A percentile compares a stretch with the other conserved stretches of the same genome.
These are phyloP conservation scores for Folsomia manolachei DNA, from an alignment of 2,888 invertebrate species.

Conservation along the genomic window DNA sequence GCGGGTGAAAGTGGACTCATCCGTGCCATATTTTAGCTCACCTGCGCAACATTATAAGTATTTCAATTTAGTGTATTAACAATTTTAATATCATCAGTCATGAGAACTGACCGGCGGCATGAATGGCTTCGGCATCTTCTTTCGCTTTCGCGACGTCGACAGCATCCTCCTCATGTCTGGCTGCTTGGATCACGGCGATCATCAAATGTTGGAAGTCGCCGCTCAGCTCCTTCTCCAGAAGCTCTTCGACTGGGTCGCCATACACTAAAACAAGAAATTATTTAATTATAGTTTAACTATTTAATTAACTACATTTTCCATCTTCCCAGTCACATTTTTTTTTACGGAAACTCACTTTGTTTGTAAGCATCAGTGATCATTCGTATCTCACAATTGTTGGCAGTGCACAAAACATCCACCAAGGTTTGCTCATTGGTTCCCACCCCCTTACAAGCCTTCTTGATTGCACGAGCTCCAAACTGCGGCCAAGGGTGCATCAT, in stretches of 20 bases:
- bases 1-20: constrained; percentile 53
- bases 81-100: too few relatives aligned
- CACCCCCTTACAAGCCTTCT: constrained; percentile 55
- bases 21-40: constrained; percentile 53
- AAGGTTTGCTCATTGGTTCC: constrained; percentile 55
- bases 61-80: too few relatives aligned
- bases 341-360: constrained; percentile 50
- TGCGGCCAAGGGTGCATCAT: constrained; percentile 55
- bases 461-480: constrained; percentile 56
- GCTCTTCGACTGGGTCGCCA: constrained; percentile 54
- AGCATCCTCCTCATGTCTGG: constrained; percentile 46
- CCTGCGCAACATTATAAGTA: constrained; percentile 39
- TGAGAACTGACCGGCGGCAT: constrained; percentile 47
- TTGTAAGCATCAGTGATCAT: constrained; percentile 49
- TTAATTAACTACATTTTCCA: too few relatives aligned
- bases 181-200: constrained; percentile 53
- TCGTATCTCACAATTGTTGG: constrained; percentile 54
- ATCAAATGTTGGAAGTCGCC: constrained; percentile 59
- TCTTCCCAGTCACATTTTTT: too few relatives aligned
- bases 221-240: constrained; percentile 57
- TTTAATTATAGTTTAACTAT: too few relatives aligned
- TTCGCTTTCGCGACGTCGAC: constrained; percentile 43
- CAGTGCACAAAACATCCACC: constrained; percentile 56
- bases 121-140: constrained; percentile 44
- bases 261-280: constrained; percentile 49